A percentile compares a stretch with the other conserved stretches of the same genome.
These are phyloP conservation scores for Drosophila neotestacea DNA, from an alignment of 2,888 invertebrate species.

Conservation along the genomic window DNA sequence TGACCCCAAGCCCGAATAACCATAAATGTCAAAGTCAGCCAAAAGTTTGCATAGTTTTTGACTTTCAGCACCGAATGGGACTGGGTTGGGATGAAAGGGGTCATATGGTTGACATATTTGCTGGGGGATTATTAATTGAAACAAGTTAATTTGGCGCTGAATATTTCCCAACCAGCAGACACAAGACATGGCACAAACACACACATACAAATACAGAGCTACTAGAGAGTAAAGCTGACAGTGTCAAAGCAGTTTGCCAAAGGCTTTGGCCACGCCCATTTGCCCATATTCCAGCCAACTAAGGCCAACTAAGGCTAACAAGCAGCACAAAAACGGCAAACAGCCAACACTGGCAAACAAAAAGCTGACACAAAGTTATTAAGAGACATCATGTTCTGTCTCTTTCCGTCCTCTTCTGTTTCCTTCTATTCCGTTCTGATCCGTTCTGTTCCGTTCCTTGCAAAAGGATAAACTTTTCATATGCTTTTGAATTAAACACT, in stretches of 20 bases:
- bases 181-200: constrained; percentile 34
- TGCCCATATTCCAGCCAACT: constrained; percentile 9
- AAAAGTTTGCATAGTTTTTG: constrained; percentile 82
- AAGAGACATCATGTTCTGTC: constrained; percentile 69
- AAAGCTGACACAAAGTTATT: constrained; percentile 76
- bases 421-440: neutral
- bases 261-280: constrained; percentile 60
- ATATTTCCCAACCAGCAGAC: constrained; percentile 61
- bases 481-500: constrained; percentile 75
- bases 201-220: constrained; percentile 26
- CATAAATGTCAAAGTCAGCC: constrained; percentile 83
- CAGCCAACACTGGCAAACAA: constrained; percentile 65
- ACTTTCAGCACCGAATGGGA: constrained; percentile 61
- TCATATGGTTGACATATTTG: constrained; percentile 83
- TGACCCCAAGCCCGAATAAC: constrained; percentile 60
- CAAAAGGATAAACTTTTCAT: constrained; percentile 75
- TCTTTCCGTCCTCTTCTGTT: constrained; percentile 24
- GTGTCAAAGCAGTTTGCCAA: constrained; percentile 66
- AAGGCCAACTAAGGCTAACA: constrained; percentile 38
- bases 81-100: constrained; percentile 3
- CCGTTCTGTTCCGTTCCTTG: constrained; percentile 3
- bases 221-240: constrained; percentile 47
- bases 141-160: constrained; percentile 84
- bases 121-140: constrained; percentile 84
- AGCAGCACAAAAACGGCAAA: constrained; percentile 64